Evolutionary conservation across 2,888 invertebrate genomes (phyloP), one percentile per base, ranked within the genome.

Genomic region (Zaprionus lineosus): DNA sequence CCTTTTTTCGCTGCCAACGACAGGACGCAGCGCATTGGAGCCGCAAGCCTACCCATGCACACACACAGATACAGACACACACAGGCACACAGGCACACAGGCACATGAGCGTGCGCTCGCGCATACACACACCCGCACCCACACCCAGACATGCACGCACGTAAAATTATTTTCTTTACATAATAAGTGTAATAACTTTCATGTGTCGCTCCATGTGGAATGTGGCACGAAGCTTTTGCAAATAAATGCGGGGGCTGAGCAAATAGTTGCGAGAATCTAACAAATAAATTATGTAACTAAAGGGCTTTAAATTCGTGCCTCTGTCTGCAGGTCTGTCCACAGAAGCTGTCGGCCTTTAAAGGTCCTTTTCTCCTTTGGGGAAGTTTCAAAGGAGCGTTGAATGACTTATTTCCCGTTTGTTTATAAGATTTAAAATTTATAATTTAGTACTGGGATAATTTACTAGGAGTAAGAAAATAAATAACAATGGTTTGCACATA

Each of bases 101-200:
- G 2, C 16, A 26, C 39, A 15, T 37, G 12, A 26, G 28, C 48
- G 34, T 18, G 33, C 47, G 57, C 37, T 36, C 24, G 52, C 34
- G 29, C 64, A 59, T n/a, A 21, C 21, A 21, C 21, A 40, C 31
- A 31, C 31, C n/a, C 14, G 2, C 16, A 16, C 16, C 18, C 39
- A 15, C 41, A 15, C 33, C 28, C 48, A 37, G 18, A 37, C 47
- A 59, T 33, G 36, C 24, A 52, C 34, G 29, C 64, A 59, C 63
- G 86, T 70, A 55, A 77, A 79, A 84, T 86, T 69, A 86, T 79
- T 86, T 86, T 86, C 83, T 81, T 73, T 70, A 77, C 82, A 81
- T 84, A 86, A 84, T 86, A 81, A 84, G 79, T 81, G 81, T 76
- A 84, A 83, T 83, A 85, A 85, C 82, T 83, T 86, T 79, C 87